phyloP scores from a whole-genome alignment of 2,113 vertebrate genomes.

The Mola mola region DNA sequence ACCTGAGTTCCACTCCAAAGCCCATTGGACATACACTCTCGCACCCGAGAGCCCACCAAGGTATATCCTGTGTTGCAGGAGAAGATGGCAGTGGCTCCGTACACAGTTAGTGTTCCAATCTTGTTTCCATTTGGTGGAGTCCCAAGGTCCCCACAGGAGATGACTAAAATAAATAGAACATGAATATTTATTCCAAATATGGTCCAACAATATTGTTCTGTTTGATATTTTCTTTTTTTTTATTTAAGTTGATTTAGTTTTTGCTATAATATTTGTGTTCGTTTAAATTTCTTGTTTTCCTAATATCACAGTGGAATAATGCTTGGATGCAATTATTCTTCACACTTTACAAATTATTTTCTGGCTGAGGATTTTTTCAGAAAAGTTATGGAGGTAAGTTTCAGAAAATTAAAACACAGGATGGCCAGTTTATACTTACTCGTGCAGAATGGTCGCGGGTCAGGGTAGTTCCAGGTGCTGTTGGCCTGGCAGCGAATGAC shows the following conservation, averaged over 20 bases:
- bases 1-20: conserved; percentile 97
- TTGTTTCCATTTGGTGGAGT: conserved; percentile 94
- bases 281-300: too few species aligned
- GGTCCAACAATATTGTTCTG: too few species aligned
- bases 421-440: conserved; percentile 84
- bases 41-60: conserved; percentile 92
- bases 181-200: too few species aligned
- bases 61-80: conserved; percentile 98
- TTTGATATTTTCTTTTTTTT: too few species aligned
- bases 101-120: conserved; percentile 91
- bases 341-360: too few species aligned
- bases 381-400: background rate
- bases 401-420: background rate
- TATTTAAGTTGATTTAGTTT: too few species aligned
- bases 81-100: conserved; percentile 95
- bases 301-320: conserved; percentile 13
- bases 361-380: too few species aligned
- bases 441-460: conserved; percentile 88
- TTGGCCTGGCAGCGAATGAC: conserved; percentile 93
- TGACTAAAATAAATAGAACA: conserved; percentile 82
- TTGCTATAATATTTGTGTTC: too few species aligned
- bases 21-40: conserved; percentile 97
- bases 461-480: conserved; percentile 91
- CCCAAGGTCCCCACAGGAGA: conserved; percentile 94
- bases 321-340: conserved; percentile 2